A percentile compares a stretch with the other conserved stretches of the same genome.
These are phyloP conservation scores for Palythoa caribaeorum DNA, from an alignment of 92 coral and sea anemone species.

Conservation along the genomic window DNA sequence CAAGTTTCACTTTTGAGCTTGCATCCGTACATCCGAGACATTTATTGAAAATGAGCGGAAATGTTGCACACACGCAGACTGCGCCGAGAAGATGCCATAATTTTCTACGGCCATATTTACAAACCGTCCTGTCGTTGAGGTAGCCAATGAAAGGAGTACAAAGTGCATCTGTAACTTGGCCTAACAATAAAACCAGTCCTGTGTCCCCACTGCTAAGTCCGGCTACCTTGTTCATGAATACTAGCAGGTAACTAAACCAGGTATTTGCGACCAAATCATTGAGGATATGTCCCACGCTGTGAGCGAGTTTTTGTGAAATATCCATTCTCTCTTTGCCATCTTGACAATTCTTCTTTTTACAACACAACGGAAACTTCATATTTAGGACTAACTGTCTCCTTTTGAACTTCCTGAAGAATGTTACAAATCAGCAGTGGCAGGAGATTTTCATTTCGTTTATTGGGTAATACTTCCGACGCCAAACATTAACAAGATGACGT, in stretches of 20 bases:
- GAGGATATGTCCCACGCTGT: constrained; percentile 85
- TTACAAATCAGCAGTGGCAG: not conserved
- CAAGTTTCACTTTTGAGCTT: constrained; percentile 68
- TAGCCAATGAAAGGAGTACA: constrained; percentile 86
- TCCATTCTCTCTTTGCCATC: constrained; percentile 61
- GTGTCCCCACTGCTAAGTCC: constrained; percentile 82
- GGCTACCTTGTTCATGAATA: constrained; percentile 85
- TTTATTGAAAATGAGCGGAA: constrained; percentile 79
- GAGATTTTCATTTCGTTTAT: constrained; percentile 1
- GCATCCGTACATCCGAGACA: constrained; percentile 65
- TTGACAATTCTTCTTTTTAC: not conserved
- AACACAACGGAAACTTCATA: constrained; percentile 34
- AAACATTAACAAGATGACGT: not conserved
- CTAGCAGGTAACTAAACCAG: constrained; percentile 86
- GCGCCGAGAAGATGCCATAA: constrained; percentile 87
- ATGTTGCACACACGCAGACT: constrained; percentile 64
- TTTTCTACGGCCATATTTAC: constrained; percentile 87
- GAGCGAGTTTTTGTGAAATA: constrained; percentile 68
- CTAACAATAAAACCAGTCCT: constrained; percentile 79
- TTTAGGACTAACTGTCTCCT: not conserved
- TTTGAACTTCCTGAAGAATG: not conserved
- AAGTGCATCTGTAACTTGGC: constrained; percentile 84
- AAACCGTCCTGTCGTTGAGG: constrained; percentile 82
- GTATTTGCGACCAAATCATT: constrained; percentile 90
- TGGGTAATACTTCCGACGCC: not conserved